A percentile compares a stretch with the other conserved stretches of the same genome.
Evolutionary conservation across 2,113 vertebrate genomes (phyloP).

Genomic region (Talpa occidentalis): DNA sequence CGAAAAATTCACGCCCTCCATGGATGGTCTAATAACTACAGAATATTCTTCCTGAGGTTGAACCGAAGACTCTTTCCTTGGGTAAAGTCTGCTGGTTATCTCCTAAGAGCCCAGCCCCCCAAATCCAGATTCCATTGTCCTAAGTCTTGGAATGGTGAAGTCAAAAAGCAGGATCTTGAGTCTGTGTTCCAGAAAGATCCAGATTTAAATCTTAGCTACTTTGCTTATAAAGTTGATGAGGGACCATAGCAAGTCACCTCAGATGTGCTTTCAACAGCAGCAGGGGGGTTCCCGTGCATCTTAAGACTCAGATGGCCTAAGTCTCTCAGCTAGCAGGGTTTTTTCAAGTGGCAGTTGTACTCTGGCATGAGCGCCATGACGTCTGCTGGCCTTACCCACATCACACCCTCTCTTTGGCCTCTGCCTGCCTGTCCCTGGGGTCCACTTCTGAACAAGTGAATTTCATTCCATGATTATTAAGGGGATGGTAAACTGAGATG

Average conservation of each 20-base stretch:
- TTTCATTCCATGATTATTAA: conserved; percentile 4
- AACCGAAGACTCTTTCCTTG: background rate
- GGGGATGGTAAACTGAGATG: background rate
- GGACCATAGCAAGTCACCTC: background rate
- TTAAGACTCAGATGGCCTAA: background rate
- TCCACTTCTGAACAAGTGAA: conserved; percentile 3
- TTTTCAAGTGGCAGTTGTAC: background rate
- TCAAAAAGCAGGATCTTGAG: background rate
- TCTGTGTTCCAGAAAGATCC: background rate
- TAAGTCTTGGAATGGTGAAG: background rate
- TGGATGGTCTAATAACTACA: background rate
- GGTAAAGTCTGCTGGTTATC: background rate
- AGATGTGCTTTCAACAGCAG: background rate
- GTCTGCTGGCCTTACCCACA: background rate
- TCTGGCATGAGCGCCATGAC: background rate
- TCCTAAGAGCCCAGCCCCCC: background rate
- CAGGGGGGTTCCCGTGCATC: background rate
- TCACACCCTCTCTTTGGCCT: background rate
- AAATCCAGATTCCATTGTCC: background rate
- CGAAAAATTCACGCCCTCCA: background rate
- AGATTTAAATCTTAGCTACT: background rate
- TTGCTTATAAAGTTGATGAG: background rate
- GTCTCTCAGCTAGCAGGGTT: background rate
- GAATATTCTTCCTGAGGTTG: background rate
- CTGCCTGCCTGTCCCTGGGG: background rate